Evolutionary conservation across 1,140 invertebrate genomes (phyloP), one percentile per base, ranked within the genome.

Genomic region (Drosophila parvula): DNA sequence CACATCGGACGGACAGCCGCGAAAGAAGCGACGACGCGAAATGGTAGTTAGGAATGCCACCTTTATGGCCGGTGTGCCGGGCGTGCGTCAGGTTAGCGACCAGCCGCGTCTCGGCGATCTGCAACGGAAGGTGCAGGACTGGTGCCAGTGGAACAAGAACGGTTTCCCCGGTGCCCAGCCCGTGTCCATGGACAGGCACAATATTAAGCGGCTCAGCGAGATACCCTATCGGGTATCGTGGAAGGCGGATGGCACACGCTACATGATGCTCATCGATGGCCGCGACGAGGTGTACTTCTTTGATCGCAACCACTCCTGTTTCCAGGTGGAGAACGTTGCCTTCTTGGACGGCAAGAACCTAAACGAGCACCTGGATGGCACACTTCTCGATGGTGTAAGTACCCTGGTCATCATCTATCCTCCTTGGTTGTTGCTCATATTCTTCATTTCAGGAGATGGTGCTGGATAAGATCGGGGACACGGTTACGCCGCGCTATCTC

Each of bases 161-260:
- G 97, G 97, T 9, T 99, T 99, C 92, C 98, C 98, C 5, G 99
- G 99, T 4, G 95, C 95, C 51, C 99, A 99, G 90, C 99, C 99
- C 0, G 98, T 99, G 0, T 99, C 98, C 0, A 99, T 99, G 98
- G 96, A 98, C 85, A 92, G 93, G 4, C 89, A 95, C 0, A 99
- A 99, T 93, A 94, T 99, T 12, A 93, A 92, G 45, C 93, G 96
- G 10, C 92, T 99, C 2, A 92, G 94, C 47, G 86, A 96, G 70
- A 97, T 97, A 90, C 96, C 96, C 0, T 99, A 99, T 89, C 95
- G 95, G 90, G 98, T 99, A 5, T 99, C 98, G 0, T 99, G 99
- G 99, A 99, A 99, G 92, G 99, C 99, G 14, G 99, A 99, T 93
- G 99, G 99, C 28, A 98, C 96, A 14, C 95, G 98, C 79, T 99